Percentiles rank a stretch among this genome's conserved stretches.
These are phyloP conservation scores for Plecturocebus donacophilus DNA, from an alignment of 2,113 vertebrate species.

Conservation along the genomic window DNA sequence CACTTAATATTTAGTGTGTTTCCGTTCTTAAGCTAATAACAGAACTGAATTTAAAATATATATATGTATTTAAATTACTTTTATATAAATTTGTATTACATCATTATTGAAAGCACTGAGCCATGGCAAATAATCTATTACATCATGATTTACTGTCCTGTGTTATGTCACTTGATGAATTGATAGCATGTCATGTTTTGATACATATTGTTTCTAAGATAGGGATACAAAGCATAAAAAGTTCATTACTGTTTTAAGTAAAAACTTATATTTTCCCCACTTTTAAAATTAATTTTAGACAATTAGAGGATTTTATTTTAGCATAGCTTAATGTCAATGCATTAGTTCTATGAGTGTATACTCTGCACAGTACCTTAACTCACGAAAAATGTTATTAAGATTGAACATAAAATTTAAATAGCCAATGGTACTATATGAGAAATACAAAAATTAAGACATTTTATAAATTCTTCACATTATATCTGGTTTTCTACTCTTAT, in stretches of 20 bases:
- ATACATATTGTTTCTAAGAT: conserved; percentile 42
- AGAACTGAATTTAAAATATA: background rate
- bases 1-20: conserved; percentile 3
- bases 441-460: background rate
- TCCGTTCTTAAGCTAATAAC: conserved; percentile 14
- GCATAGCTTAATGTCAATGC: background rate
- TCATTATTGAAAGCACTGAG: conserved; percentile 45
- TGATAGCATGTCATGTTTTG: conserved; percentile 36
- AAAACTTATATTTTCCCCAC: background rate
- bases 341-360: background rate
- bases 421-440: background rate
- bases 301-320: background rate
- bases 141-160: conserved; percentile 48
- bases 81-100: conserved; percentile 26
- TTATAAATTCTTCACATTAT: background rate
- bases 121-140: conserved; percentile 33
- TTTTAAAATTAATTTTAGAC: background rate
- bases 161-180: conserved; percentile 37
- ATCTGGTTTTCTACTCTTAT: background rate
- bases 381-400: background rate
- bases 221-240: conserved; percentile 19
- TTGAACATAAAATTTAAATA: background rate
- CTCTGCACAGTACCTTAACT: background rate
- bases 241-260: background rate
- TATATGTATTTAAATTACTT: conserved; percentile 22